Base-by-base conservation (phyloP, 2,888 invertebrate genomes). In the Polietes domitor region DNA sequence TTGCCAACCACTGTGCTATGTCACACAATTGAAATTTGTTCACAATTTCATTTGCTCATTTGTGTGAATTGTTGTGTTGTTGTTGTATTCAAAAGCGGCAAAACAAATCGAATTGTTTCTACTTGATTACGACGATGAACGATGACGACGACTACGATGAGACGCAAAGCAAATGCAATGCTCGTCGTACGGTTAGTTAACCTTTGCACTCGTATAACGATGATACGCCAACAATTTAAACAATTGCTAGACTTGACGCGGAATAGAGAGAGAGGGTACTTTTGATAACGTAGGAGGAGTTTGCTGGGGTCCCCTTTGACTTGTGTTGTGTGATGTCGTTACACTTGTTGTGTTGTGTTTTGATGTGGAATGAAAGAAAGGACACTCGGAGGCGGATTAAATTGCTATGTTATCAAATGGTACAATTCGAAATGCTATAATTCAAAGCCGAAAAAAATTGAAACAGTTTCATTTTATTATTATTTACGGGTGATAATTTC, bases 71-170 rank as follows among this genome's bases (percentile, higher is more conserved):
- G 75, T 79, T 50, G 19, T 61, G 61, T 32, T 61, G 61, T 61
- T 61, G 61, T 32, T 32, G 61, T n/a, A 61, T 61, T 61, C 32
- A 61, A 61, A 61, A 61, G 47, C 77, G 77, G 72, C 55, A 63
- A 73, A 72, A 75, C 83, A 81, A 84, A 84, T 84, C 84, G 81
- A 84, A 84, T 84, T 84, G 84, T 84, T 84, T 84, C 75, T 76
- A 78, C 84, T 81, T 84, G 81, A 84, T 84, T 84, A 84, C 78
- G 65, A 58, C 37, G 80, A 75, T 55, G 83, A 70, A 19, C 47
- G 74, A 28, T 15, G 58, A 26, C 17, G 19, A 26, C 58, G 12
- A 26, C 7, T 24, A 24, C 9, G 12, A 21, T 4, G 32, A 32
- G 32, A 7, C 3, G 7, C 4, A 7, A 32, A 32, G 32, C 4